These are phyloP conservation scores for Mesopsocus fuscifrons DNA, from an alignment of 2,888 invertebrate species.

Conservation along the genomic window DNA sequence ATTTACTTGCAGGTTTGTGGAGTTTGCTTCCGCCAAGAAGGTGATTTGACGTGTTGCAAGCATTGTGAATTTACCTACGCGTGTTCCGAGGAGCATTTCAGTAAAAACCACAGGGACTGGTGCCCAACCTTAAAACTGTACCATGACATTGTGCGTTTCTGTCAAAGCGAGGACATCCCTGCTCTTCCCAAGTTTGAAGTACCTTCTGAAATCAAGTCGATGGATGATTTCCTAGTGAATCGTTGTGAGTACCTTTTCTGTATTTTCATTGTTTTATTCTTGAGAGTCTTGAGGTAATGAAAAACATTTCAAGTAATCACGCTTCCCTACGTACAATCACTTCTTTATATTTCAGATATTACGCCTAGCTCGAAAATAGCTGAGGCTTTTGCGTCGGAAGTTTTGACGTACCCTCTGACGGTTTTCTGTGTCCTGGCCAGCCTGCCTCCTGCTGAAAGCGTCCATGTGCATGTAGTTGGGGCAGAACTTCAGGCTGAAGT, in stretches of 20 bases:
- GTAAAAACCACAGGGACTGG: constrained; percentile 12
- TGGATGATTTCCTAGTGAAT: too few species aligned
- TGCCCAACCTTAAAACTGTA: constrained; percentile 15
- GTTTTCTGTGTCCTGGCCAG: constrained; percentile 16
- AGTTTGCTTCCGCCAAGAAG: neutral
- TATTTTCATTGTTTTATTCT: too few species aligned
- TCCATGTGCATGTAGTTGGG: constrained; percentile 35
- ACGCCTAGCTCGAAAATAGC: neutral
- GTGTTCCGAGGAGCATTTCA: constrained; percentile 1
- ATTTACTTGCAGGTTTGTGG: constrained; percentile 5
- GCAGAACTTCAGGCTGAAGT: constrained; percentile 56
- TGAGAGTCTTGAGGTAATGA: too few species aligned
- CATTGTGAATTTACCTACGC: constrained; percentile 1
- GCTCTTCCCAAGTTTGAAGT: too few species aligned
- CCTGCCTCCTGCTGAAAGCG: constrained; percentile 16
- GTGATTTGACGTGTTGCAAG: neutral
- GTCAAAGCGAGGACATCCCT: too few species aligned
- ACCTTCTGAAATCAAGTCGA: too few species aligned
- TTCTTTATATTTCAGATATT: neutral
- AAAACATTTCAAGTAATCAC: neutral
- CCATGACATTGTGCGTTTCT: constrained; percentile 4
- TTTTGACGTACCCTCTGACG: constrained; percentile 19
- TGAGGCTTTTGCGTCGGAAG: constrained; percentile 16
- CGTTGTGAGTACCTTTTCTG: too few species aligned
- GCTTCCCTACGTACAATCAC: neutral